Evolutionary conservation across 1,140 invertebrate genomes (phyloP).

Genomic region (Micrasema minimum): DNA sequence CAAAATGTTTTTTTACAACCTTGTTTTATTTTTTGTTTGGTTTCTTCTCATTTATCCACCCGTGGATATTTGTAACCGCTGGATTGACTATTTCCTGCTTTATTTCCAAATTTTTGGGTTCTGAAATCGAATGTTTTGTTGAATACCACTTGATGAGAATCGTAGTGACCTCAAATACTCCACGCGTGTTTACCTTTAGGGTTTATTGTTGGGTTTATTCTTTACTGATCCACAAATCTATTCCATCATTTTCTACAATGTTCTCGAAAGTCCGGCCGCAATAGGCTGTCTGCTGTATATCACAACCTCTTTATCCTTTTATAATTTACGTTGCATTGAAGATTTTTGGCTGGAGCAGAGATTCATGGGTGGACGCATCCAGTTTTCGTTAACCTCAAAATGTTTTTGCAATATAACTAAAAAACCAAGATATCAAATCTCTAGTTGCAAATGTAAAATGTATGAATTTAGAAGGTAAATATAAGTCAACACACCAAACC

Average conservation of each 20-base stretch:
- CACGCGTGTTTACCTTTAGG: conserved; percentile 77
- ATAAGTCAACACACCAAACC: too few relatives aligned
- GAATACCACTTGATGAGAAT: conserved; percentile 78
- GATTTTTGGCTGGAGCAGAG: conserved; percentile 73
- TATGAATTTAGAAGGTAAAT: conserved; percentile 80
- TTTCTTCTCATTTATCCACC: conserved; percentile 80
- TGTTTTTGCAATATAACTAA: conserved; percentile 72
- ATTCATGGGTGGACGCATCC: conserved; percentile 81
- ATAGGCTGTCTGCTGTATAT: conserved; percentile 58
- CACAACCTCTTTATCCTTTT: conserved; percentile 56
- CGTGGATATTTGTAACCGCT: conserved; percentile 77
- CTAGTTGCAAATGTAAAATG: conserved; percentile 81
- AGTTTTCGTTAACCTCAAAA: conserved; percentile 72
- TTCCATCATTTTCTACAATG: background rate
- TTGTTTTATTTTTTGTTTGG: conserved; percentile 76
- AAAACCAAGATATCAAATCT: conserved; percentile 72
- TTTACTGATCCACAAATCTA: conserved; percentile 46
- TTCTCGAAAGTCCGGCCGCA: conserved; percentile 1
- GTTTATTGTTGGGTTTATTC: conserved; percentile 68
- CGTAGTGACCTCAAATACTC: conserved; percentile 71
- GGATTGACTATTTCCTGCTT: conserved; percentile 78
- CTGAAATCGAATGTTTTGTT: conserved; percentile 76
- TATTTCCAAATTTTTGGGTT: conserved; percentile 75
- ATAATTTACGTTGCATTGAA: conserved; percentile 60
- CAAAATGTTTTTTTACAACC: conserved; percentile 58